Evolutionary conservation across 2,113 vertebrate genomes (phyloP), one percentile per base, ranked within the genome.

Genomic region (Xiphophorus couchianus): DNA sequence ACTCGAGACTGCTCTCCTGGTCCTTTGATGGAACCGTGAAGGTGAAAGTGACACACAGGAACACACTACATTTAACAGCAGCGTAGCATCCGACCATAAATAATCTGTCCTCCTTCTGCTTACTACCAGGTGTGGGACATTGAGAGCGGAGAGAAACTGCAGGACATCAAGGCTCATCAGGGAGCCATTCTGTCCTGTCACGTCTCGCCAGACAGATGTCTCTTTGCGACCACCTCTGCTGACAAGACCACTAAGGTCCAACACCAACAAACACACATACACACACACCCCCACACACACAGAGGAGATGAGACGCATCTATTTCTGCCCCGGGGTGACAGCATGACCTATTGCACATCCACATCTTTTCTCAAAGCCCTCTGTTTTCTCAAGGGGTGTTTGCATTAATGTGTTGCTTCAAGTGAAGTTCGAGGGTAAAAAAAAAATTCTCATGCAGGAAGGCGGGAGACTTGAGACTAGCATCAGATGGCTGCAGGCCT

Each of bases 1-100:
- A 91, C 5, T 78, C 94, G n/a, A 90, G 87, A 74, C 87, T 99
- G 69, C 93, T 99, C 80, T 97, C 97, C 33, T 99, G 98, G 97
- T 99, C 97, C 7, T 97, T 96, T 48, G 97, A 98, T 86, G 97
- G 97, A 80, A 98, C 97, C 0, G 94, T 96, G 69, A 99, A 97
- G 96, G 98, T 98, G 93, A 94, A 71, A 25, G 48, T 31, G 19
- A 27, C 28, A 13, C 60, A 6, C 51, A 25, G 25, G 10, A 25
- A n/a, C 51, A 25, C 19, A n/a, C 14, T 44, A 31, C 7, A 68
- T 51, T 70, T 29, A 48, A 62, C 29, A 63, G 64, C 30, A 5
- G 7, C 17, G 25, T 71, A 28, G 76, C 74, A 62, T 60, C 1
- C 68, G 61, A 60, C 9, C 1, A 7, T 48, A 68, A 77, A 30